phyloP scores from a whole-genome alignment of 2,888 invertebrate genomes.

The Eupeodes latifasciatus region DNA sequence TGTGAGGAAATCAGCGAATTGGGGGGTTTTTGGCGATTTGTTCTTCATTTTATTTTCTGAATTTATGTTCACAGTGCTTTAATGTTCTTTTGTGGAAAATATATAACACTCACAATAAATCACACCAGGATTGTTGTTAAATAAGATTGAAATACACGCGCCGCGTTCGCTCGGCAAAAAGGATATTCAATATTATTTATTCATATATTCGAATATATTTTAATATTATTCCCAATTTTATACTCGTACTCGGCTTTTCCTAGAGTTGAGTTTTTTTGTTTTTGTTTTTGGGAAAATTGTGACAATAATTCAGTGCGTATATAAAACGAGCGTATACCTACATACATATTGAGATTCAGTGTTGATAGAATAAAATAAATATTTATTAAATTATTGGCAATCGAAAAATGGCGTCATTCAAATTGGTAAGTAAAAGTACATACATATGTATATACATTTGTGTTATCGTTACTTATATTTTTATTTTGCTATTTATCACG shows the following conservation, averaged over 20 bases:
- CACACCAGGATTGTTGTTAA: slow-evolving; percentile 56
- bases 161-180: slow-evolving; percentile 11
- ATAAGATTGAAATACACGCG: slow-evolving; percentile 61
- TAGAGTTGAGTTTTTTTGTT: not conserved
- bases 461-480: not conserved
- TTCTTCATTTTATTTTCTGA: not conserved
- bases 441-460: not conserved
- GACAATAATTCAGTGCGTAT: slow-evolving; percentile 42
- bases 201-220: slow-evolving; percentile 31
- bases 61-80: slow-evolving; percentile 50
- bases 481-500: slow-evolving; percentile 2
- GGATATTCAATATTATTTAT: slow-evolving; percentile 54
- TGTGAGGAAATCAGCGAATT: slow-evolving; percentile 18
- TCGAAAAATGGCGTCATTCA: slow-evolving; percentile 57
- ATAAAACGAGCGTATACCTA: no score
- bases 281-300: slow-evolving; percentile 17
- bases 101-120: slow-evolving; percentile 35
- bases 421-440: slow-evolving; percentile 50
- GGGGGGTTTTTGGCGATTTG: slow-evolving; percentile 59
- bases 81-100: slow-evolving; percentile 48
- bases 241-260: no score
- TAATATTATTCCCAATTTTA: not conserved
- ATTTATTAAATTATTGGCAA: slow-evolving; percentile 22
- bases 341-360: slow-evolving; percentile 37
- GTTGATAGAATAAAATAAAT: slow-evolving; percentile 31